phyloP scores from a whole-genome alignment of 2,113 vertebrate species.

The Anguilla rostrata region DNA sequence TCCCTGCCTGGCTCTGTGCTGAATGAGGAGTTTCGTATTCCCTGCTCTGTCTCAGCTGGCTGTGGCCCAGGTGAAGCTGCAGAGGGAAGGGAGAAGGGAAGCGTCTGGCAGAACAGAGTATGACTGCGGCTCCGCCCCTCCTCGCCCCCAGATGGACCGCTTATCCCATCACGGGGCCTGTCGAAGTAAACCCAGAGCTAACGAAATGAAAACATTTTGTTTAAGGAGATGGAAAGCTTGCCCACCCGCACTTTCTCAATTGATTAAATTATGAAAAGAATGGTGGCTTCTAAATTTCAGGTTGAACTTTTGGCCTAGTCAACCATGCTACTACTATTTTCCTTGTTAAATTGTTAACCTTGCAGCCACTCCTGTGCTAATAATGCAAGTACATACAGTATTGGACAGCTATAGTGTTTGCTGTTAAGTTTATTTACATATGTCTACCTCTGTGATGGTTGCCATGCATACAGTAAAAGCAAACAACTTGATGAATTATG shows the following conservation, averaged over 20 bases:
- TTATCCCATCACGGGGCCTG: neutral
- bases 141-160: neutral
- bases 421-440: no score
- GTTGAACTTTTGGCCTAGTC: neutral
- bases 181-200: neutral
- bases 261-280: neutral
- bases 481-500: no score
- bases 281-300: neutral
- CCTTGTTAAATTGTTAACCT: no score
- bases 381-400: neutral
- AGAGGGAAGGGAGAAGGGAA: neutral
- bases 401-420: neutral
- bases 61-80: neutral
- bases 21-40: neutral
- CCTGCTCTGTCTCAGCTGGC: neutral
- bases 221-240: neutral
- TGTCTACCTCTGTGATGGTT: no score
- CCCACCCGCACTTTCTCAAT: neutral
- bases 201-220: neutral
- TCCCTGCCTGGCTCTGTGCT: neutral
- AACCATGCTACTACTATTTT: neutral
- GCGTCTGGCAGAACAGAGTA: neutral
- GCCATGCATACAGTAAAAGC: no score
- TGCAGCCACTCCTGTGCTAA: neutral
- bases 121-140: neutral